phyloP scores from a whole-genome alignment of 2,113 vertebrate species.

The Thryonomys swinderianus region DNA sequence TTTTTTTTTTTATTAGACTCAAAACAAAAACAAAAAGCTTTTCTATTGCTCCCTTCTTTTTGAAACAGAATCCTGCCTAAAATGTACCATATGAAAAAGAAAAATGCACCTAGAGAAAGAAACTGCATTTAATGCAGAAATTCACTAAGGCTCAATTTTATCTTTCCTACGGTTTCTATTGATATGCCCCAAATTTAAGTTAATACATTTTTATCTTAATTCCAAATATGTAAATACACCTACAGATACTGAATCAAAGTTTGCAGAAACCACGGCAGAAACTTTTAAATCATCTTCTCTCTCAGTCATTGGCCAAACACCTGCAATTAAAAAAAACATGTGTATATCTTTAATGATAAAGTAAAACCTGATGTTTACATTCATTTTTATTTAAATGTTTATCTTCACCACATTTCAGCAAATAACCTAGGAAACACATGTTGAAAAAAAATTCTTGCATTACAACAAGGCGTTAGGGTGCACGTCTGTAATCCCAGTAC shows the following conservation, averaged over 20 bases:
- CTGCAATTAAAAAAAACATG: slow-evolving; percentile 82
- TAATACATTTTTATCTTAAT: not conserved
- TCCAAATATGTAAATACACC: slow-evolving; percentile 44
- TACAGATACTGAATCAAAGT: slow-evolving; percentile 90
- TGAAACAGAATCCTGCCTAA: not conserved
- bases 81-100: not conserved
- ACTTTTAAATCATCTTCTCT: slow-evolving; percentile 88
- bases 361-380: not conserved
- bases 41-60: not conserved
- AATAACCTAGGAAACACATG: not conserved
- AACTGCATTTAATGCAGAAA: not conserved
- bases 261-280: slow-evolving; percentile 79
- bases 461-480: no score
- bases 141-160: not conserved
- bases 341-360: slow-evolving; percentile 21
- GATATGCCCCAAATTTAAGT: slow-evolving; percentile 11
- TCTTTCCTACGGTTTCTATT: not conserved
- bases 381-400: slow-evolving; percentile 11
- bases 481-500: no score
- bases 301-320: slow-evolving; percentile 89
- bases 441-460: not conserved
- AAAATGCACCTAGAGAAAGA: not conserved
- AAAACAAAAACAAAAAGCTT: not conserved
- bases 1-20: no score
- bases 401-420: not conserved